These are phyloP conservation scores for Acipenser transmontanus DNA, from an alignment of 2,797 vertebrate genomes.

Conservation along the genomic window DNA sequence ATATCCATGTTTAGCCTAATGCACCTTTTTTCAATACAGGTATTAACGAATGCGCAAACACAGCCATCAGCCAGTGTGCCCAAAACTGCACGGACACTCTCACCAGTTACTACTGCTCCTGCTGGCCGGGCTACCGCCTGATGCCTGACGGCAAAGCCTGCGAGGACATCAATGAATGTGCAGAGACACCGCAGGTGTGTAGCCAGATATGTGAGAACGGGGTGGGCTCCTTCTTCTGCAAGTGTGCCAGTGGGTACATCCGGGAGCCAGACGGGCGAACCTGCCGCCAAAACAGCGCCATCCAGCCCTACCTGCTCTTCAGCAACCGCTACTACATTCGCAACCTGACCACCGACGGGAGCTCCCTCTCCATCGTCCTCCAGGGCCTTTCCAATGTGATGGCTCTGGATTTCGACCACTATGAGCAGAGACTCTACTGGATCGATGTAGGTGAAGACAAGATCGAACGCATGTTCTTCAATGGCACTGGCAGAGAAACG, in stretches of 20 bases:
- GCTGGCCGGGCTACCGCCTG: slow-evolving; percentile 49
- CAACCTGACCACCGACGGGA: slow-evolving; percentile 52
- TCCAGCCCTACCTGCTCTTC: slow-evolving; percentile 53
- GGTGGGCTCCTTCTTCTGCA: slow-evolving; percentile 53
- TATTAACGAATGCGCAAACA: slow-evolving; percentile 52
- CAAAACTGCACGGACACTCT: slow-evolving; percentile 58
- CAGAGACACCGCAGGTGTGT: slow-evolving; percentile 47
- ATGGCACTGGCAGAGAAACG: slow-evolving; percentile 48
- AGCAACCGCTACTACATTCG: slow-evolving; percentile 63
- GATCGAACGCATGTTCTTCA: slow-evolving; percentile 56
- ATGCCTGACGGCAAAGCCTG: slow-evolving; percentile 65
- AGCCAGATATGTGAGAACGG: slow-evolving; percentile 61
- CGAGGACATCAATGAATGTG: slow-evolving; percentile 57
- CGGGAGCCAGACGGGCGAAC: slow-evolving; percentile 53
- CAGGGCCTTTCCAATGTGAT: slow-evolving; percentile 52
- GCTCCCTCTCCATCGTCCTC: slow-evolving; percentile 46
- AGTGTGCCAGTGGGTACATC: slow-evolving; percentile 55
- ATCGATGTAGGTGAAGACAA: slow-evolving; percentile 39
- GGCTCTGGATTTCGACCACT: slow-evolving; percentile 52
- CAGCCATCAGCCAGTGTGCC: slow-evolving; percentile 55
- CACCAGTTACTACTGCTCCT: slow-evolving; percentile 59
- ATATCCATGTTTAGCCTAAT: too few relatives aligned
- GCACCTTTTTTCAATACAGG: slow-evolving; percentile 30
- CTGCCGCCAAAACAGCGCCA: slow-evolving; percentile 61
- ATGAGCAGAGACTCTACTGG: slow-evolving; percentile 58